A percentile compares a stretch with the other conserved stretches of the same genome.
phyloP scores from a whole-genome alignment of 2,797 vertebrate species.

The Melanitta fusca region DNA sequence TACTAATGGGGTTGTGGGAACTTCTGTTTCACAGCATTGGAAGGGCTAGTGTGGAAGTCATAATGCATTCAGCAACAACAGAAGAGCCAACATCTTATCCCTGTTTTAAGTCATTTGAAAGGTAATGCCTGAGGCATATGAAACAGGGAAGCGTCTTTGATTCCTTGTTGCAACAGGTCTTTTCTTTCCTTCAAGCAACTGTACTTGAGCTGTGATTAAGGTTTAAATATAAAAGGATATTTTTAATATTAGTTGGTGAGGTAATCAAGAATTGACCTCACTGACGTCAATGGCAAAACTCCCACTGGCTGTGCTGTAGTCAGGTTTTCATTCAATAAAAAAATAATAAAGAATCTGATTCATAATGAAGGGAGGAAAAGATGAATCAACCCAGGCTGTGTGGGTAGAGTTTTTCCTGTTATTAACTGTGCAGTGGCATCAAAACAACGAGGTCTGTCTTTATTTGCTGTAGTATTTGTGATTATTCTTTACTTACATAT shows the following conservation, averaged over 20 bases:
- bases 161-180: not conserved
- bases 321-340: conserved; percentile 48
- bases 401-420: conserved; percentile 7
- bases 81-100: not conserved
- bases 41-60: not conserved
- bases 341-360: conserved; percentile 27
- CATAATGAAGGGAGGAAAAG: conserved; percentile 4
- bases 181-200: not conserved
- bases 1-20: not conserved
- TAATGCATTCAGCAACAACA: not conserved
- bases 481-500: not conserved
- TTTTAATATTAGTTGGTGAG: not conserved
- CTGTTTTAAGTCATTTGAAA: not conserved
- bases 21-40: not conserved
- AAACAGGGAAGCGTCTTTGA: not conserved
- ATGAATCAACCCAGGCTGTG: conserved; percentile 31
- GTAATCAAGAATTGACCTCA: not conserved
- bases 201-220: not conserved
- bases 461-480: not conserved
- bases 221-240: not conserved
- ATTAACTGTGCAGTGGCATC: not conserved
- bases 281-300: not conserved
- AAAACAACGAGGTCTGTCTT: not conserved
- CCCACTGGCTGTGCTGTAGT: not conserved
- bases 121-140: too few relatives aligned